Base-by-base conservation (phyloP, 2,797 vertebrate species). In the Sylvia borin region DNA sequence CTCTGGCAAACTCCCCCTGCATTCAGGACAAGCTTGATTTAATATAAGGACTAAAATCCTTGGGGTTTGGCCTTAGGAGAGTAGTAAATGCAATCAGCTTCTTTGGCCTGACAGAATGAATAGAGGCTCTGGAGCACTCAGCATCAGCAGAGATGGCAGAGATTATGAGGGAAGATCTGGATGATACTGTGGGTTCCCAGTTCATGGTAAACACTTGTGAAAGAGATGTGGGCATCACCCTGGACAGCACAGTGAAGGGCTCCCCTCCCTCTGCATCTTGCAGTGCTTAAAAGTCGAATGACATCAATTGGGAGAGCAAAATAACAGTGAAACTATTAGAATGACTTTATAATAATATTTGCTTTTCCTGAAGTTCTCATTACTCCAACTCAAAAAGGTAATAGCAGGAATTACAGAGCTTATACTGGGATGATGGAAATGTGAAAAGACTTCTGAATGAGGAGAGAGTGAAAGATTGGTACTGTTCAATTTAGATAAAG, bases 21-120 rank as follows among this genome's bases (percentile, higher is more conserved):
- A 71, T 95, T 95, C 91, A 90, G 91, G 87, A 94, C 70, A 96
- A 75, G 82, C 84, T 75, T 93, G 92, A 92, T 96, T 96, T 96
- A 93, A 95, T 93, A 43, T 64, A 90, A 84, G 70, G 82, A 64
- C 62, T 91, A 40, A 94, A 96, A 85, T 93, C 92, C 88, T 96
- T 82, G 50, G 78, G 85, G 92, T 45, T 85, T 92, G 76, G 76
- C 82, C 74, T 79, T 94, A 88, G 60, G 85, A 93, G 76, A 90
- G 64, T 16, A 78, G 72, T 72, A 92, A 94, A 96, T 65, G 88
- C 61, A 81, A 88, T 96, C 94, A 90, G 73, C 40, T 93, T 16
- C 90, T 92, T 90, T 66, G 62, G 79, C 61, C 82, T 94, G 95
- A 78, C 92, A 96, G 91, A 93, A 86, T 81, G 85, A 95, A 90